Evolutionary conservation across 2,113 vertebrate species (phyloP).

Genomic region (Pseudonaja textilis): DNA sequence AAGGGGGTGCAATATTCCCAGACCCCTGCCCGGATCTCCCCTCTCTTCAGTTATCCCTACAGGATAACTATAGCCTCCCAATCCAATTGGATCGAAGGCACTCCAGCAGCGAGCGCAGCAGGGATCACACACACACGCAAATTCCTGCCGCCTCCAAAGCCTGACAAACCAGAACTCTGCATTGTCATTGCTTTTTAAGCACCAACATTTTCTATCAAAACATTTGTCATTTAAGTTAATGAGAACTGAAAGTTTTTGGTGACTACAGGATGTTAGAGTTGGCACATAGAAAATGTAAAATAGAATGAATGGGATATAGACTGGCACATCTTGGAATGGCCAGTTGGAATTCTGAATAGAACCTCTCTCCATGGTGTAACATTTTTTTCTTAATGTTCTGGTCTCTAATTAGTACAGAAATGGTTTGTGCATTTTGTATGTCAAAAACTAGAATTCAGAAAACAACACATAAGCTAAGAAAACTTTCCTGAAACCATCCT

Average conservation of each 20-base stretch:
- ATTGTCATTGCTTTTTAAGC: background rate
- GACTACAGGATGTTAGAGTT: background rate
- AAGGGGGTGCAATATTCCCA: too few relatives aligned
- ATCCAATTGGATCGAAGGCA: too few relatives aligned
- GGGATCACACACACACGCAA: too few relatives aligned
- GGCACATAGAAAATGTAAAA: background rate
- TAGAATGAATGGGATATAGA: background rate
- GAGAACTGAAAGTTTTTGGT: background rate
- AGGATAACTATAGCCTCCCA: too few relatives aligned
- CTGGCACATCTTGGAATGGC: background rate
- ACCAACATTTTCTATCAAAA: background rate
- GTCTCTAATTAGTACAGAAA: background rate
- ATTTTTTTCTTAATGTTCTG: background rate
- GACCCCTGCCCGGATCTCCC: too few relatives aligned
- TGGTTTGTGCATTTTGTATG: background rate
- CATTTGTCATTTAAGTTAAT: background rate
- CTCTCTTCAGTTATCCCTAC: too few relatives aligned
- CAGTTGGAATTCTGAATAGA: background rate
- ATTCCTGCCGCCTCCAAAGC: too few relatives aligned
- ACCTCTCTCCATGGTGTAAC: background rate
- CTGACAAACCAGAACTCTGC: too few relatives aligned
- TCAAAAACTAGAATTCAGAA: background rate
- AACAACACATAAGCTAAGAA: background rate
- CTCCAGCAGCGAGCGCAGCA: too few relatives aligned
- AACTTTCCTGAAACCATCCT: background rate